These are phyloP conservation scores for Fragum fragum DNA, from an alignment of 2,888 invertebrate species.

Conservation along the genomic window DNA sequence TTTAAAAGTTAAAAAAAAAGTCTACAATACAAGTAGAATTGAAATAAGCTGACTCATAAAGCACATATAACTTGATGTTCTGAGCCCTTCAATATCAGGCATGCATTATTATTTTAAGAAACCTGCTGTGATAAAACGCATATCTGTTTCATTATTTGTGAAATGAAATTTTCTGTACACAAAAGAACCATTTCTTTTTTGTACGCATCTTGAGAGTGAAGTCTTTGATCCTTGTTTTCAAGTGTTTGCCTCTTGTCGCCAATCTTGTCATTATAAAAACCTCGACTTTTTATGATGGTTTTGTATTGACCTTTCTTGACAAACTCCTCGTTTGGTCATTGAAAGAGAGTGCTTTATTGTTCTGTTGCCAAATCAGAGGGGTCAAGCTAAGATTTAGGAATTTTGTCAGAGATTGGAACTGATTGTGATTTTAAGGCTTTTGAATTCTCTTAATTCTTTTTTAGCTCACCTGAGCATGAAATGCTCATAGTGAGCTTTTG, in stretches of 20 bases:
- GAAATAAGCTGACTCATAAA: constrained; percentile 10
- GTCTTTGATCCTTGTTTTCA: constrained; percentile 45
- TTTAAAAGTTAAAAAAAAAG: too few species aligned
- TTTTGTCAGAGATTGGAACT: too few species aligned
- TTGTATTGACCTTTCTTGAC: constrained; percentile 35
- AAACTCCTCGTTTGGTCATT: constrained; percentile 8
- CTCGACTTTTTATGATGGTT: constrained; percentile 29
- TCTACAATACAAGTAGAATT: too few species aligned
- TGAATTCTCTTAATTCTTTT: too few species aligned
- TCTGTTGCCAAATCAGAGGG: neutral
- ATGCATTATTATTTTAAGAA: constrained; percentile 1
- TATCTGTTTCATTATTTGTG: constrained; percentile 23
- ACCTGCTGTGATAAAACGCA: constrained; percentile 28
- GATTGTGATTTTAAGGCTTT: too few species aligned
- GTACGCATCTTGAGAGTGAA: constrained; percentile 7
- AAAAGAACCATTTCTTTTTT: constrained; percentile 51
- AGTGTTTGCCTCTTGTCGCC: constrained; percentile 41
- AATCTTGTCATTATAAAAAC: constrained; percentile 51
- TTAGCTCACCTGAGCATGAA: too few species aligned
- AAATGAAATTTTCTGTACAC: constrained; percentile 35
- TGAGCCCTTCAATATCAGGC: constrained; percentile 13
- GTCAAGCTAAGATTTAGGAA: neutral
- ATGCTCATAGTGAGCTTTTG: too few species aligned
- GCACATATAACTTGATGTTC: neutral
- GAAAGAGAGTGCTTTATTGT: constrained; percentile 21